Conservation (phyloP, 92 coral and sea anemone species). For the Porites rus region DNA sequence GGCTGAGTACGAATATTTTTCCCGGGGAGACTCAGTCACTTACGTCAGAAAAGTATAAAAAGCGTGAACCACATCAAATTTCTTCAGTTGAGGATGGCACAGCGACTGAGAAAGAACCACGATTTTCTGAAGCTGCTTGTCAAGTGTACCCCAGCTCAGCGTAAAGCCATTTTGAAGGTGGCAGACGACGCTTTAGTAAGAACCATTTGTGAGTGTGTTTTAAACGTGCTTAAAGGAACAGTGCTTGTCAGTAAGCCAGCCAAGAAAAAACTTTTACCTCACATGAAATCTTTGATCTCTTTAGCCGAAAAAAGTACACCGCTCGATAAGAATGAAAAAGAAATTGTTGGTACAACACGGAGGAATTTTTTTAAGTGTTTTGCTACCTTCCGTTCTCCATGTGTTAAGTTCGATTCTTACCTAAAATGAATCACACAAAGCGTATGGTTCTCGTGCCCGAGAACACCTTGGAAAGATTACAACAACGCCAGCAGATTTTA, state of each 20-base stretch:
- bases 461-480: constrained; percentile 30
- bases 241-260: constrained; percentile 45
- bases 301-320: background rate
- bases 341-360: constrained; percentile 16
- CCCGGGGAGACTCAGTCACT: constrained; percentile 43
- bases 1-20: constrained; percentile 34
- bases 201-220: constrained; percentile 39
- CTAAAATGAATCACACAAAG: constrained; percentile 14
- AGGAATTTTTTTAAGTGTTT: constrained; percentile 20
- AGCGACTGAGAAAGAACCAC: constrained; percentile 55
- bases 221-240: constrained; percentile 36
- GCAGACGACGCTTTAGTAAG: constrained; percentile 51
- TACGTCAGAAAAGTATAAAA: constrained; percentile 45
- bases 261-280: background rate
- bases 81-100: constrained; percentile 55
- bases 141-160: constrained; percentile 44
- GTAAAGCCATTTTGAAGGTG: constrained; percentile 47
- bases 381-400: constrained; percentile 25
- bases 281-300: background rate
- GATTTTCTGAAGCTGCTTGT: constrained; percentile 50
- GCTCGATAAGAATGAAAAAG: background rate
- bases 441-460: constrained; percentile 47
- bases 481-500: constrained; percentile 22
- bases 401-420: constrained; percentile 10
- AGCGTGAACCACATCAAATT: background rate